Base-by-base conservation (phyloP, 2,113 vertebrate genomes). In the Excalfactoria chinensis region DNA sequence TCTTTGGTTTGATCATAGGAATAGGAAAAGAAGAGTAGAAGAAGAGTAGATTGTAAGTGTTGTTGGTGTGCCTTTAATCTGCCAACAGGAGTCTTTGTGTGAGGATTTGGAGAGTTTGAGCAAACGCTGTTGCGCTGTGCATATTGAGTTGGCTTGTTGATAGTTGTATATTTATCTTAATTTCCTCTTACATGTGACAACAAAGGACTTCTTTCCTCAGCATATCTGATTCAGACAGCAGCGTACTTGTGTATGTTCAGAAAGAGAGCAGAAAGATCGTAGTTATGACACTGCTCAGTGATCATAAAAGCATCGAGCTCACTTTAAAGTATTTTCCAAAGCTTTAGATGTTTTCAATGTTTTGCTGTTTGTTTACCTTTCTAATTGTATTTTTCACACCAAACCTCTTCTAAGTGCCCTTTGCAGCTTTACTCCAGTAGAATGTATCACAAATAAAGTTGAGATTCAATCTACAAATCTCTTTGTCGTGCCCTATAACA, bases 381-480 rank as follows among this genome's bases (percentile, higher is more conserved):
- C 56, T 9, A 78, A 69, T 62, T 86, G n/a, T 41, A 14, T 87
- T 88, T 77, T 80, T 86, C 32, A 44, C 3, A 2, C 17, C 56
- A 53, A 84, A 82, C 46, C 51, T 58, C 48, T 67, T 44, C n/a
- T 37, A 66, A 80, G 15, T 72, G 37, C 46, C 23, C 12, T 84
- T 68, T 89, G 58, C 58, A 78, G 41, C 67, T 81, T 59, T 75
- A 30, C n/a, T 81, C 56, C 80, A 19, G 13, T 25, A 15, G 93
- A 79, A 59, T 15, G 44, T 72, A 67, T 51, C 66, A 67, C 69
- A 58, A 78, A 73, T 85, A 59, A 93, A 89, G 19, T 86, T 71
- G 84, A 71, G 77, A 37, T 44, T 88, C 93, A 79, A 83, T 86
- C 90, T 94, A 70, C 53, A 90, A 82, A 91, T 79, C 55, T 66